Conservation (phyloP, 2,113 vertebrate species). For the Apodemus sylvaticus region DNA sequence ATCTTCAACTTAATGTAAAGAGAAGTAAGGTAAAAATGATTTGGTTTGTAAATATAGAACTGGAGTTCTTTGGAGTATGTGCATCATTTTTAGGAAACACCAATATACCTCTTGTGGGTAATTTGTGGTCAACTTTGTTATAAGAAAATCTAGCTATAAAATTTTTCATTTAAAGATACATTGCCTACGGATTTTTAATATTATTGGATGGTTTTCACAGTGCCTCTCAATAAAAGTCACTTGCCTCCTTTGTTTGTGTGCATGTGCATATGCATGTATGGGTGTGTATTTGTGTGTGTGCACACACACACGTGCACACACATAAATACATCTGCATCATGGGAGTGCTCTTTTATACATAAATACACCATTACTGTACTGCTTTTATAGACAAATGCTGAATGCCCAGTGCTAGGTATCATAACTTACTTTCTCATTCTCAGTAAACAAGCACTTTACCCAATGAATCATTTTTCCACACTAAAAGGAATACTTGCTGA, state of each 20-base stretch:
- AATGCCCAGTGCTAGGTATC: neutral
- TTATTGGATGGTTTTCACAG: neutral
- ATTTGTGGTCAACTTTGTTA: neutral
- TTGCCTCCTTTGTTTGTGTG: neutral
- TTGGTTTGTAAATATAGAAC: neutral
- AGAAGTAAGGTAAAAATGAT: neutral
- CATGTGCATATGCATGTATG: neutral
- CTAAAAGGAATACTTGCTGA: neutral
- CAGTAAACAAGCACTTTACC: neutral
- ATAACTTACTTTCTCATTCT: neutral
- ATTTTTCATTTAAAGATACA: neutral
- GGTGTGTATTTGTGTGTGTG: no score
- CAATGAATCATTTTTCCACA: neutral
- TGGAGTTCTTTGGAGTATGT: neutral
- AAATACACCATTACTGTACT: neutral
- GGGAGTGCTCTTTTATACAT: neutral
- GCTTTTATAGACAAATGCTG: neutral
- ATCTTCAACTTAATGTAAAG: neutral
- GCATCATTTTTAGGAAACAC: neutral
- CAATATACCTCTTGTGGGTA: neutral
- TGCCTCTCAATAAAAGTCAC: neutral
- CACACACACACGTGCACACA: no score
- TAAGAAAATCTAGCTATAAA: neutral
- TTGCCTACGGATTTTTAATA: neutral
- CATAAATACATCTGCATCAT: neutral